These are phyloP conservation scores for Mactromeris polynyma DNA, from an alignment of 2,888 invertebrate species.

Conservation along the genomic window DNA sequence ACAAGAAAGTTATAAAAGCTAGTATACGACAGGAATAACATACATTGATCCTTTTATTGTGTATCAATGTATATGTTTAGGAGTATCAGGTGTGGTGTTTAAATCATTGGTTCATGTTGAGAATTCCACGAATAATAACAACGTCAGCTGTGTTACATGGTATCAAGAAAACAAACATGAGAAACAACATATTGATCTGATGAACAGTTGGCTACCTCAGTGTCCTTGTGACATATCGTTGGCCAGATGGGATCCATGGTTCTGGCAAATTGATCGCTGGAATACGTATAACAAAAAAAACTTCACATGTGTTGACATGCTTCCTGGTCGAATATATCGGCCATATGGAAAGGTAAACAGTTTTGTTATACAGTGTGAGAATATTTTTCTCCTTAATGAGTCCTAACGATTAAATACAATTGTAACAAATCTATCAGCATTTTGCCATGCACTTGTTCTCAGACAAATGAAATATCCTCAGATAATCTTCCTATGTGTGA, in stretches of 20 bases:
- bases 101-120: background rate
- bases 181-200: background rate
- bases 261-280: conserved; percentile 31
- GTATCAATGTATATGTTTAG: background rate
- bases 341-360: conserved; percentile 49
- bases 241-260: conserved; percentile 53
- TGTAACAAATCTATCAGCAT: too few relatives aligned
- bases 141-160: conserved; percentile 37
- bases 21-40: too few relatives aligned
- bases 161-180: conserved; percentile 29
- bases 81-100: conserved; percentile 23
- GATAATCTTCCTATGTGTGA: too few relatives aligned
- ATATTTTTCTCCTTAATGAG: too few relatives aligned
- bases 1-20: background rate
- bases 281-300: background rate
- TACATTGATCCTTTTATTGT: too few relatives aligned
- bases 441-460: too few relatives aligned
- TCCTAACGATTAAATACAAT: too few relatives aligned
- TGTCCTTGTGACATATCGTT: conserved; percentile 55
- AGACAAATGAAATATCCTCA: too few relatives aligned
- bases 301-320: conserved; percentile 28
- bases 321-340: conserved; percentile 17
- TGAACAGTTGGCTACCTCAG: conserved; percentile 5
- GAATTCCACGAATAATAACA: background rate
- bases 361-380: too few relatives aligned